Evolutionary conservation across 2,113 vertebrate species (phyloP).

Genomic region (Phylloscopus trochiloides): DNA sequence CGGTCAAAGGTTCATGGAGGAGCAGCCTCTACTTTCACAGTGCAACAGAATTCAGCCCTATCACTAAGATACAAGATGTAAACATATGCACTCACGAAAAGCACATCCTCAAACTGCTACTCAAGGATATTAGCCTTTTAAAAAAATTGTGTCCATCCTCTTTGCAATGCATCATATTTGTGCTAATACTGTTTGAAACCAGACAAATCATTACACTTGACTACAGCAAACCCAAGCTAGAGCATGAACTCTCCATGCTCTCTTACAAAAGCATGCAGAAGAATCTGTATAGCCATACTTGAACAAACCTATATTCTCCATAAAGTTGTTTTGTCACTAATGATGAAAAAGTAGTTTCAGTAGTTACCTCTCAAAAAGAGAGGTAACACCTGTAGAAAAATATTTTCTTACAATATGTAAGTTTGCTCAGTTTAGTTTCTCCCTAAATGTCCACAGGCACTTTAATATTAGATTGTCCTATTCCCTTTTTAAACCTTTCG

Average conservation of each 20-base stretch:
- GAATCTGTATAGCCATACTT: background rate
- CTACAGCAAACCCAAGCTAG: background rate
- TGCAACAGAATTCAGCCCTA: background rate
- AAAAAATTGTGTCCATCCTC: background rate
- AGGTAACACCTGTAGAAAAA: background rate
- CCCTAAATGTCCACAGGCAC: no score
- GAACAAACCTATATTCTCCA: background rate
- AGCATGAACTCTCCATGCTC: background rate
- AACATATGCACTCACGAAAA: fast-evolving
- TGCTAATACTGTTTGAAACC: background rate
- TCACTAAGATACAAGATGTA: background rate
- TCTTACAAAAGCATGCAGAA: background rate
- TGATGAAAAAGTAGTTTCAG: background rate
- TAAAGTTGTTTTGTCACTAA: background rate
- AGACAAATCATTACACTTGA: background rate
- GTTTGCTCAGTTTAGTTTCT: background rate
- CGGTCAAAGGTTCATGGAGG: background rate
- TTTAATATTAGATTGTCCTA: background rate
- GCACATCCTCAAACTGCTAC: background rate
- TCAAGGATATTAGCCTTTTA: background rate
- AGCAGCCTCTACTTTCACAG: background rate
- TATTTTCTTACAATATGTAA: background rate
- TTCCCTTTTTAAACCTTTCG: background rate
- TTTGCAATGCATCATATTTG: background rate
- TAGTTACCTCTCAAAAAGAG: background rate